Percentiles rank a stretch among this genome's conserved stretches.
These are phyloP conservation scores for Oedothorax gibbosus DNA, from an alignment of 1,140 invertebrate genomes.

Conservation along the genomic window DNA sequence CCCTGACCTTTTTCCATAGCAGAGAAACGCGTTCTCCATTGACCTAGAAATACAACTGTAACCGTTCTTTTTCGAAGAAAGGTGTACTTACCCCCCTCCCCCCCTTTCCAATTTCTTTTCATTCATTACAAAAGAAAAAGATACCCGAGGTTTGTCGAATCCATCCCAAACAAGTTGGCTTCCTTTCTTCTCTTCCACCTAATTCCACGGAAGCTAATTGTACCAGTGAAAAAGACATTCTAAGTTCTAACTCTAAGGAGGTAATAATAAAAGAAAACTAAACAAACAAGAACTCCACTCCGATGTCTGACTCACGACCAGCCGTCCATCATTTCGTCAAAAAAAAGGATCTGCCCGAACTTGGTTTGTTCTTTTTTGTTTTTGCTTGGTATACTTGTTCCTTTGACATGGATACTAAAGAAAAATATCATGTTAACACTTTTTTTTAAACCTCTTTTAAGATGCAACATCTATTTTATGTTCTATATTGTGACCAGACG, in stretches of 20 bases:
- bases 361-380: neutral
- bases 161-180: too few relatives aligned
- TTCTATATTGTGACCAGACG: too few relatives aligned
- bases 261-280: neutral
- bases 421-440: too few relatives aligned
- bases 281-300: conserved; percentile 1
- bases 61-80: neutral
- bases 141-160: too few relatives aligned
- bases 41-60: conserved; percentile 27
- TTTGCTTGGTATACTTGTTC: too few relatives aligned
- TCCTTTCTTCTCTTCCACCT: neutral
- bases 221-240: conserved; percentile 1
- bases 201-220: conserved; percentile 34
- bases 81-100: too few relatives aligned
- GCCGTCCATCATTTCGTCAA: conserved; percentile 52
- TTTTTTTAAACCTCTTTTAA: too few relatives aligned
- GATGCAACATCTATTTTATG: too few relatives aligned
- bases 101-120: too few relatives aligned
- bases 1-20: too few relatives aligned
- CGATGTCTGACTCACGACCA: conserved; percentile 53
- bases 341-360: conserved; percentile 39
- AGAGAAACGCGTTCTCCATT: neutral
- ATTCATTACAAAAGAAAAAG: too few relatives aligned
- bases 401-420: too few relatives aligned
- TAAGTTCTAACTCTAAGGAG: conserved; percentile 12